Evolutionary conservation across 2,797 vertebrate species (phyloP), one percentile per base, ranked within the genome.

Genomic region (Salarias fasciatus): DNA sequence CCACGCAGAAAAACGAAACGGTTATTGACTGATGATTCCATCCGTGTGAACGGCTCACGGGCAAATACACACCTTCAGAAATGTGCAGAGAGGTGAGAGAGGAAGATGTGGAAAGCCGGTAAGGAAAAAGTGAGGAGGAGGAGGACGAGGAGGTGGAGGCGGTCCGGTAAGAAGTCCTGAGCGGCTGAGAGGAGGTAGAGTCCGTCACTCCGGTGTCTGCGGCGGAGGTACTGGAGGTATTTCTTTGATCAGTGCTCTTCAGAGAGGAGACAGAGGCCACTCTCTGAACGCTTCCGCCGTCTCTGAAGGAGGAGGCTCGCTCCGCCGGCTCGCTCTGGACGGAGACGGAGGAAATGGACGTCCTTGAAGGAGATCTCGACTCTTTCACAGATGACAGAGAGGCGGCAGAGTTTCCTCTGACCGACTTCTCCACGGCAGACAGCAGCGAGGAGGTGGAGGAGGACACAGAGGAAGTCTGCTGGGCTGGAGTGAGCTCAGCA

Each of bases 21-120:
- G 33, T 35, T 6, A 2, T 18, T 35, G 6, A 35, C 6, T 35
- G 6, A 9, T 5, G 35, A 6, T 35, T 6, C 33, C 1, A 1
- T 35, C 33, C 33, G 31, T 8, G 8, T 31, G 4, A 33, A 33
- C 4, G 10, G 42, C 8, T 11, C 8, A 11, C 3, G 42, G 6
- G 40, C 42, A 38, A 1, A 12, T 33, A 75, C 62, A 1, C 46
- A 95, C 92, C 89, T 53, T 94, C 93, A 58, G 94, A 93, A 47
- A 96, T 95, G 83, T 97, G 93, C 47, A 98, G 89, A 40, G 97
- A 97, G 31, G 94, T 95, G 62, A 98, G 93, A 1, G 96, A 99
- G 69, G 95, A 94, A 2, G 94, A 93, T 0, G 94, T 86, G 24
- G 96, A 92, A 13, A 95, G 91, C 6, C 7, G 84, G 77, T 82